phyloP scores from a whole-genome alignment of 2,113 vertebrate genomes.

The Anarhynchus alexandrinus region DNA sequence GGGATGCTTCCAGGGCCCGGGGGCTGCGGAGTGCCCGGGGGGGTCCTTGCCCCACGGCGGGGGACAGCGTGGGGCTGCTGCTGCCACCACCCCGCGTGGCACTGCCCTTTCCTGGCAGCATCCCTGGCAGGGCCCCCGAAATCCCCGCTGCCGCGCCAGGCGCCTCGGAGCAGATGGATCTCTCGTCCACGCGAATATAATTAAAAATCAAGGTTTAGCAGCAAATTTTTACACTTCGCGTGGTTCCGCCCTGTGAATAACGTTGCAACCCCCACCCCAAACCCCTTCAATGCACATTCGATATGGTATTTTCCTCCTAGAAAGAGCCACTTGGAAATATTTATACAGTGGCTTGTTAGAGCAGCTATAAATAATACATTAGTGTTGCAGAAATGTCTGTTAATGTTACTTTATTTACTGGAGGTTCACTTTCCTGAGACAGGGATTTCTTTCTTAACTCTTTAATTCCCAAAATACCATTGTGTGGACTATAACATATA shows the following conservation, averaged over 20 bases:
- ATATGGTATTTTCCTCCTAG: not conserved
- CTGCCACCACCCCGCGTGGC: no score
- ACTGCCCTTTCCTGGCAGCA: not conserved
- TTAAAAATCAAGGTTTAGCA: not conserved
- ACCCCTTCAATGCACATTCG: rapidly evolving
- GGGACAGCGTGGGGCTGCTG: rapidly evolving
- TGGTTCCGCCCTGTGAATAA: not conserved
- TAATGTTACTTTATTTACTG: not conserved
- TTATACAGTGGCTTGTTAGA: not conserved
- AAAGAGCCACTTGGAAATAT: not conserved
- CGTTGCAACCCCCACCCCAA: not conserved
- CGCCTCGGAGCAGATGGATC: rapidly evolving
- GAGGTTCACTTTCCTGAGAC: not conserved
- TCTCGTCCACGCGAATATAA: rapidly evolving
- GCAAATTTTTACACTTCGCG: not conserved
- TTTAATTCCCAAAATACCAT: not conserved
- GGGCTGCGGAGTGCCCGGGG: not conserved
- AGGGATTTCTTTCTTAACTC: not conserved
- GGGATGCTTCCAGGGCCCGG: rapidly evolving
- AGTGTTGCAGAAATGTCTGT: not conserved
- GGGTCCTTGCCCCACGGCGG: not conserved
- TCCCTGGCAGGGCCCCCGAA: not conserved
- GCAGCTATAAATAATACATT: slow-evolving; percentile 25
- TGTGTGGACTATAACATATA: not conserved
- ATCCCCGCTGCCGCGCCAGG: not conserved